These are phyloP conservation scores for Paratilapia polleni DNA, from an alignment of 2,113 vertebrate species.

Conservation along the genomic window DNA sequence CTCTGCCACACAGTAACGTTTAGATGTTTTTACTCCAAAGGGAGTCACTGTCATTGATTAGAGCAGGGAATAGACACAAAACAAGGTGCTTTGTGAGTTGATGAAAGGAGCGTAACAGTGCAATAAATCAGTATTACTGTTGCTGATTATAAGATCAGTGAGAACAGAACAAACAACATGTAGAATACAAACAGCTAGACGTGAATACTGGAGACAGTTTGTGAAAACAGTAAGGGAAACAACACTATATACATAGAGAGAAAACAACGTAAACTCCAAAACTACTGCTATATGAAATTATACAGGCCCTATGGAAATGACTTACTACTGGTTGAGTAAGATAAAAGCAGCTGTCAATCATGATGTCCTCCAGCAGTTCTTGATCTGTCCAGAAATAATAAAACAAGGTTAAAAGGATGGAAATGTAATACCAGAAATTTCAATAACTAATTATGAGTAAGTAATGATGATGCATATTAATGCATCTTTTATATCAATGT, in stretches of 20 bases:
- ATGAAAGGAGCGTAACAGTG: constrained; percentile 38
- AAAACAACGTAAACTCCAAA: background rate
- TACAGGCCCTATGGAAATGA: constrained; percentile 17
- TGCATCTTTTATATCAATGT: constrained; percentile 27
- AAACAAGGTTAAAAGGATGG: constrained; percentile 18
- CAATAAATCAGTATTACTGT: constrained; percentile 42
- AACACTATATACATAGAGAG: background rate
- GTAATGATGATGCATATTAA: constrained; percentile 25
- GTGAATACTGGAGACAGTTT: constrained; percentile 30
- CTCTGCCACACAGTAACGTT: constrained; percentile 25
- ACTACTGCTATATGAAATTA: background rate
- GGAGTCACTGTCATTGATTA: constrained; percentile 49
- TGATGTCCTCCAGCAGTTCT: constrained; percentile 88
- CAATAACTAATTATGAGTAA: constrained; percentile 32
- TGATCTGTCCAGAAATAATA: constrained; percentile 84
- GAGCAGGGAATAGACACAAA: constrained; percentile 34
- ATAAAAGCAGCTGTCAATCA: constrained; percentile 86
- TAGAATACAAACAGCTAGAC: constrained; percentile 20
- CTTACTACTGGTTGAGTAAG: constrained; percentile 86
- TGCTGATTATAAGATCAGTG: constrained; percentile 41
- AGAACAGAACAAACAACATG: constrained; percentile 42
- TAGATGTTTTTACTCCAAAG: constrained; percentile 37
- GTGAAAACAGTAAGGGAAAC: background rate
- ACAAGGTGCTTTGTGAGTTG: constrained; percentile 39
- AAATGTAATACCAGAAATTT: constrained; percentile 3